These are phyloP conservation scores for Karalla daura DNA, from an alignment of 2,797 vertebrate species.

Conservation along the genomic window DNA sequence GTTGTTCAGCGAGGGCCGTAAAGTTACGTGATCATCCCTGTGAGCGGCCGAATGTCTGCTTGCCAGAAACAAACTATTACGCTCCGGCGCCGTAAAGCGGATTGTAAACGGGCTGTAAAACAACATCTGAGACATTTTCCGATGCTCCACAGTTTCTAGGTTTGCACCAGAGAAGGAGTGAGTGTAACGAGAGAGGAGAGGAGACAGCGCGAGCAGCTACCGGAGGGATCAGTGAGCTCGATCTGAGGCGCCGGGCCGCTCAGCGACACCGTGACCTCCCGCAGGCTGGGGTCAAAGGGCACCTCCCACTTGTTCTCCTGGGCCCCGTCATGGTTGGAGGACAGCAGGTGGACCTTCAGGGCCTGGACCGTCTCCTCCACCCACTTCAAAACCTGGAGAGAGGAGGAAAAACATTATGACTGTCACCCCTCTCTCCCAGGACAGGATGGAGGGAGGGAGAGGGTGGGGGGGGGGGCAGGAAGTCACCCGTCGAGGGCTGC, in stretches of 20 bases:
- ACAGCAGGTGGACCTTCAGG: slow-evolving; percentile 93
- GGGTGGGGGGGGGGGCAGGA: slow-evolving; percentile 42
- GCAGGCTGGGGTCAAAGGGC: slow-evolving; percentile 93
- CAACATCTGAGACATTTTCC: too few relatives aligned
- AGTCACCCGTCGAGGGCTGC: slow-evolving; percentile 45
- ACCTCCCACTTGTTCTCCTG: slow-evolving; percentile 90
- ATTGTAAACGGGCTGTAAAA: too few relatives aligned
- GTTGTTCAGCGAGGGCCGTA: too few relatives aligned
- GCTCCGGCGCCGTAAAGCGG: too few relatives aligned
- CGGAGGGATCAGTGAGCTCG: slow-evolving; percentile 88
- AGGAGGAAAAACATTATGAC: slow-evolving; percentile 16
- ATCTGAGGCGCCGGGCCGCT: slow-evolving; percentile 91
- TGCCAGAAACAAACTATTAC: too few relatives aligned
- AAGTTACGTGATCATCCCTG: too few relatives aligned
- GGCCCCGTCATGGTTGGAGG: slow-evolving; percentile 89
- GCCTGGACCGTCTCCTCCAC: slow-evolving; percentile 94
- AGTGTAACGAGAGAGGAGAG: too few relatives aligned
- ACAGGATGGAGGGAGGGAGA: slow-evolving; percentile 1
- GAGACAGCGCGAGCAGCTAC: too few relatives aligned
- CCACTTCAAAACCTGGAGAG: slow-evolving; percentile 92
- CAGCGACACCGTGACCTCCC: slow-evolving; percentile 94
- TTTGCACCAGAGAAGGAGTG: too few relatives aligned
- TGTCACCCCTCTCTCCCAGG: not conserved
- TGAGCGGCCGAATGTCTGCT: too few relatives aligned
- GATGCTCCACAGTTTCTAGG: too few relatives aligned